A percentile compares a stretch with the other conserved stretches of the same genome.
Conservation (phyloP, 2,113 vertebrate genomes). For the Alectura lathami region DNA sequence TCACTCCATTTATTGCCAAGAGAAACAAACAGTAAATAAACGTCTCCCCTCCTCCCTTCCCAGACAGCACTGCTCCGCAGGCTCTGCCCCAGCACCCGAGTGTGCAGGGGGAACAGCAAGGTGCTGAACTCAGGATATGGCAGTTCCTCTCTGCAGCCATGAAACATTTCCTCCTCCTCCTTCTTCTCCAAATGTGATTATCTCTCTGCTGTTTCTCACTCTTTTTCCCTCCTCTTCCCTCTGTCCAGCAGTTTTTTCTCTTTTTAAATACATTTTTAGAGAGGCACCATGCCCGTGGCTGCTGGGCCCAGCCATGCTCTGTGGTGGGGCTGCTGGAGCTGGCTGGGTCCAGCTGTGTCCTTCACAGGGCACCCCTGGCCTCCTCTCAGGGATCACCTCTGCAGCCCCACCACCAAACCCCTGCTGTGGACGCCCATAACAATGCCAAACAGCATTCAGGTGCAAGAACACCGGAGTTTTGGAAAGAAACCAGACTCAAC, state of each 20-base stretch:
- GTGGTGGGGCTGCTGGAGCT: background rate
- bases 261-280: background rate
- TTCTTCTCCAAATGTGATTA: background rate
- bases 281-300: accelerated
- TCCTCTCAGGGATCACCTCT: background rate
- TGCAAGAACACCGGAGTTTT: background rate
- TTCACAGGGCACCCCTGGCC: background rate
- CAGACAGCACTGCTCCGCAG: background rate
- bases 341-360: background rate
- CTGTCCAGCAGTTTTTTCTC: background rate
- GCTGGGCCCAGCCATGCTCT: background rate
- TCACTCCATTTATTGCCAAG: background rate
- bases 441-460: background rate
- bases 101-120: accelerated
- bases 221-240: background rate
- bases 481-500: background rate
- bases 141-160: accelerated
- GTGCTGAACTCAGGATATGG: background rate
- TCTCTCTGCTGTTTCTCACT: background rate
- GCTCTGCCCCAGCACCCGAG: background rate
- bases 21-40: background rate
- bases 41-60: background rate
- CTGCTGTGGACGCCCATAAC: background rate
- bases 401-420: background rate
- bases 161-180: background rate